These are phyloP conservation scores for Sinodicranocentrus sp. DNA, from an alignment of 2,888 invertebrate genomes.

Conservation along the genomic window DNA sequence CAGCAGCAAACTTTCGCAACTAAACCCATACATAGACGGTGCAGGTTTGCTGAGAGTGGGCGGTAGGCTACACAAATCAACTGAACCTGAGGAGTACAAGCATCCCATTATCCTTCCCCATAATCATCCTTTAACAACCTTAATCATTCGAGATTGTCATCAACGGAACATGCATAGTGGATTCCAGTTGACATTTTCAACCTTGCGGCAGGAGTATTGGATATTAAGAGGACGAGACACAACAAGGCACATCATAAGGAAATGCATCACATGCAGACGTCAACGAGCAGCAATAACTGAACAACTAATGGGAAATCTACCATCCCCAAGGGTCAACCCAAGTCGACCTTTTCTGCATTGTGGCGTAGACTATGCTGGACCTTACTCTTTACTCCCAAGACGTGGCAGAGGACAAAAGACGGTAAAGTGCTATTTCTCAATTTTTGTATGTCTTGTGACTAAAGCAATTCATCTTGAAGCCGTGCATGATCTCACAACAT, in stretches of 20 bases:
- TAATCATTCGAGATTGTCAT: constrained; percentile 35
- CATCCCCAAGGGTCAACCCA: not conserved
- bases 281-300: not conserved
- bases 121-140: not conserved
- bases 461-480: constrained; percentile 25
- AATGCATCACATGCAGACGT: constrained; percentile 28
- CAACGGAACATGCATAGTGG: constrained; percentile 26
- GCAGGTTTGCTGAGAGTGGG: constrained; percentile 73
- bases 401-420: not conserved
- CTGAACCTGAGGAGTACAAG: constrained; percentile 69
- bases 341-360: not conserved
- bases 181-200: not conserved
- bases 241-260: not conserved
- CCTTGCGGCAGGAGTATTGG: constrained; percentile 30
- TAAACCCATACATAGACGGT: constrained; percentile 20
- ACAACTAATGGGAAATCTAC: constrained; percentile 20
- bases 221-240: constrained; percentile 20
- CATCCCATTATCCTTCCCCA: constrained; percentile 37
- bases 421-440: not conserved
- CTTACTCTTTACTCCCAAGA: not conserved
- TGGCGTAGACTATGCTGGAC: constrained; percentile 40
- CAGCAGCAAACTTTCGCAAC: not conserved
- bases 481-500: not conserved
- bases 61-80: constrained; percentile 74
- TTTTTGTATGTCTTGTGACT: constrained; percentile 15